Conservation (phyloP, 2,797 vertebrate species). For the Pangasius sanitwongsei region DNA sequence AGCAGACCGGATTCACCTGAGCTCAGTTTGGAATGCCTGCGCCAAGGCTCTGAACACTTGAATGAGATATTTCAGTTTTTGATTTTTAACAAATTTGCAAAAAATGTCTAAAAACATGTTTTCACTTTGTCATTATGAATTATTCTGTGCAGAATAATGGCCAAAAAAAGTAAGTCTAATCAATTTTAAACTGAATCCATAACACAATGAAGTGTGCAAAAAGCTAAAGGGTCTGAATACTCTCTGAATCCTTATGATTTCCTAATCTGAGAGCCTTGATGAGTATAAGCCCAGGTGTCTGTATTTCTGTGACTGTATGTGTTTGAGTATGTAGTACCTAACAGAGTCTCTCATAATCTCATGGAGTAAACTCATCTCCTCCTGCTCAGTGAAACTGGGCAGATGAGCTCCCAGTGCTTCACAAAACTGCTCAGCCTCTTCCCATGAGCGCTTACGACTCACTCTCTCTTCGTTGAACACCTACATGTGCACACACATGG, state of each 20-base stretch:
- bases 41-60: background rate
- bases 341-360: slow-evolving; percentile 77
- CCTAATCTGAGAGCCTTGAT: background rate
- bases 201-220: background rate
- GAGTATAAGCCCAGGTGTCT: background rate
- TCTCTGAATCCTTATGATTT: background rate
- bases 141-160: background rate
- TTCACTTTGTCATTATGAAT: background rate
- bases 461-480: slow-evolving; percentile 88
- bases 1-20: background rate
- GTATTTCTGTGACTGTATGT: background rate
- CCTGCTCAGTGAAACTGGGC: slow-evolving; percentile 80
- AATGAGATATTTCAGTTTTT: background rate
- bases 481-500: slow-evolving; percentile 66
- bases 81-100: background rate
- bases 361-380: slow-evolving; percentile 82
- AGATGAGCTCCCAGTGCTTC: slow-evolving; percentile 87
- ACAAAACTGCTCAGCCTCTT: slow-evolving; percentile 91
- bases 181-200: background rate
- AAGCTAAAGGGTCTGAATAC: background rate
- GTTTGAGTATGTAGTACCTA: slow-evolving; percentile 75
- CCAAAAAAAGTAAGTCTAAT: background rate
- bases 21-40: background rate
- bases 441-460: slow-evolving; percentile 89
- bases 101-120: background rate